Percentiles rank a stretch among this genome's conserved stretches.
phyloP scores from a whole-genome alignment of 2,888 invertebrate genomes.

The Arenicola marina region DNA sequence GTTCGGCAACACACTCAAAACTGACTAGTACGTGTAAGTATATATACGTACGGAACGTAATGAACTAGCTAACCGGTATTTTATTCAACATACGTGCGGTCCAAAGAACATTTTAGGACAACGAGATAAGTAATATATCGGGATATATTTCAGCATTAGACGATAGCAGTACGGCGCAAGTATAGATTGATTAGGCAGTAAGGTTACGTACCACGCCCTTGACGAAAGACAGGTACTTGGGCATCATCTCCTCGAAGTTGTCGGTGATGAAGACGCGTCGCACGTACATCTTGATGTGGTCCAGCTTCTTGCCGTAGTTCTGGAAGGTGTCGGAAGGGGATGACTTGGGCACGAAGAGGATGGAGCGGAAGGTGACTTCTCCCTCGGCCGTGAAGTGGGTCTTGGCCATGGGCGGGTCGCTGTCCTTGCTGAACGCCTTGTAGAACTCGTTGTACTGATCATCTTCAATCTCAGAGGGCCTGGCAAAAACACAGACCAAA shows the following conservation, averaged over 20 bases:
- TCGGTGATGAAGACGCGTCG: constrained; percentile 99
- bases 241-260: constrained; percentile 99
- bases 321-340: constrained; percentile 93
- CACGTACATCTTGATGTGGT: constrained; percentile 96
- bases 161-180: too few species aligned
- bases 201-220: constrained; percentile 77
- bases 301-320: constrained; percentile 90
- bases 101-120: too few species aligned
- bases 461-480: constrained; percentile 78
- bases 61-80: too few species aligned
- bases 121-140: too few species aligned
- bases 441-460: constrained; percentile 95
- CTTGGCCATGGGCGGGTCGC: constrained; percentile 79
- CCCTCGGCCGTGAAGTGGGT: constrained; percentile 98
- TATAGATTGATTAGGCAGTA: too few species aligned
- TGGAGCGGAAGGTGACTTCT: constrained; percentile 97
- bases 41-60: too few species aligned
- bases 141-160: too few species aligned
- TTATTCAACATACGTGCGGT: too few species aligned
- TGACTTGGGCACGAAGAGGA: constrained; percentile 88
- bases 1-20: too few species aligned
- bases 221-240: constrained; percentile 93
- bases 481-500: too few species aligned
- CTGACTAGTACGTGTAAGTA: too few species aligned
- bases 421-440: constrained; percentile 89